phyloP scores from a whole-genome alignment of 2,888 invertebrate genomes.

The Corythucha ciliata region DNA sequence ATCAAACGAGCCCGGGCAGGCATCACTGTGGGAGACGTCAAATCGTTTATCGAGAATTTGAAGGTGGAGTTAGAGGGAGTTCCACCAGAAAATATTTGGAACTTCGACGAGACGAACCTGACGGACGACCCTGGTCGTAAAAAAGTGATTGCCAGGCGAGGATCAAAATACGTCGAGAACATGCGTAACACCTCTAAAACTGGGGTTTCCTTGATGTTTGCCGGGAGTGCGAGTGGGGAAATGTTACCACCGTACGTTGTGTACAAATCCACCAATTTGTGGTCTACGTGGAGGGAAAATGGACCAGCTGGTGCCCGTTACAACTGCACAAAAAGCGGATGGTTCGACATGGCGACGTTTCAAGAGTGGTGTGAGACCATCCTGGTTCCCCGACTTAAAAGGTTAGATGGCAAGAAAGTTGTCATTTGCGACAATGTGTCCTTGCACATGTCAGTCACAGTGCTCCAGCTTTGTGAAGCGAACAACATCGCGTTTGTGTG shows the following conservation, averaged over 20 bases:
- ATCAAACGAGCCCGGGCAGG: conserved; percentile 32
- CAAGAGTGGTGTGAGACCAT: conserved; percentile 37
- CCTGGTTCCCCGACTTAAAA: conserved; percentile 32
- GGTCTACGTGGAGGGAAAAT: conserved; percentile 40
- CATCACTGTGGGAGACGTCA: too few species aligned
- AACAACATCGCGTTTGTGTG: conserved; percentile 35
- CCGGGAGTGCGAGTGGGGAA: too few species aligned
- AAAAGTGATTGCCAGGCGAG: too few species aligned
- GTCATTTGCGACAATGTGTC: conserved; percentile 39
- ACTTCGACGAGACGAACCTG: too few species aligned
- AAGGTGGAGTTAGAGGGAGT: too few species aligned
- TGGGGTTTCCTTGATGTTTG: too few species aligned
- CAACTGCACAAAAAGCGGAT: conserved; percentile 39
- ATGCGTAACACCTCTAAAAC: too few species aligned
- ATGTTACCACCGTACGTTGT: conserved; percentile 41
- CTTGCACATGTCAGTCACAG: conserved; percentile 34
- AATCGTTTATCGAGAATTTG: too few species aligned
- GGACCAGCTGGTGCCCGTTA: conserved; percentile 40
- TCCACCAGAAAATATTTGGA: too few species aligned
- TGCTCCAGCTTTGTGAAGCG: conserved; percentile 34
- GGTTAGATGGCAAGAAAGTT: conserved; percentile 33
- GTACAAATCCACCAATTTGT: conserved; percentile 41
- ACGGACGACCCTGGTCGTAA: too few species aligned
- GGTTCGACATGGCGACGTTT: conserved; percentile 39
- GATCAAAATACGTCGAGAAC: too few species aligned